Conservation (phyloP, 1,140 invertebrate genomes). For the Euglossa dilemma region DNA sequence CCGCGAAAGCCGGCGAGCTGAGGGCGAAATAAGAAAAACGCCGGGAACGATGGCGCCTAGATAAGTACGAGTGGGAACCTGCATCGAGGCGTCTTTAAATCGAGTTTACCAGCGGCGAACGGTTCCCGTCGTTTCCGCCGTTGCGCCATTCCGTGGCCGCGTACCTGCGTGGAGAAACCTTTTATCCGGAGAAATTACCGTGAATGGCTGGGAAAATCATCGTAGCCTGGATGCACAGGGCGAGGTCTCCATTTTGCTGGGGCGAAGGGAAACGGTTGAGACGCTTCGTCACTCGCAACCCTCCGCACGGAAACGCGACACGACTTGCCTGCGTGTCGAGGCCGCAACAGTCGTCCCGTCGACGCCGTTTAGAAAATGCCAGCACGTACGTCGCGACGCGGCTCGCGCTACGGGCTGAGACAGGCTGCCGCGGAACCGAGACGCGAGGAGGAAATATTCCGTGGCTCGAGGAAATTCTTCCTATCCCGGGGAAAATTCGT, state of each 20-base stretch:
- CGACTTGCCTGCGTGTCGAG: slow-evolving; percentile 35
- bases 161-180: not conserved
- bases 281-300: not conserved
- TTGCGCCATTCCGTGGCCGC: not conserved
- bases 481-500: slow-evolving; percentile 7
- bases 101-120: slow-evolving; percentile 51
- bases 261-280: not conserved
- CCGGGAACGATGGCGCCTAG: not conserved
- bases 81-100: slow-evolving; percentile 55
- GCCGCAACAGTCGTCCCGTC: slow-evolving; percentile 26
- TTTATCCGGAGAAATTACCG: slow-evolving; percentile 54
- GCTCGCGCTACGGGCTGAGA: not conserved
- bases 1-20: slow-evolving; percentile 13
- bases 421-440: not conserved
- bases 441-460: slow-evolving; percentile 32
- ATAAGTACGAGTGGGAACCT: slow-evolving; percentile 52
- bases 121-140: slow-evolving; percentile 11
- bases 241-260: slow-evolving; percentile 19
- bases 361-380: slow-evolving; percentile 40
- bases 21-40: slow-evolving; percentile 26
- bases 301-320: slow-evolving; percentile 9
- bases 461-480: slow-evolving; percentile 13
- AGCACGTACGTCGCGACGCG: slow-evolving; percentile 32
- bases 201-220: slow-evolving; percentile 43
- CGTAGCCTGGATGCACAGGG: not conserved